Evolutionary conservation across 2,888 invertebrate species (phyloP).

Genomic region (Brachypalpus laphriformis): DNA sequence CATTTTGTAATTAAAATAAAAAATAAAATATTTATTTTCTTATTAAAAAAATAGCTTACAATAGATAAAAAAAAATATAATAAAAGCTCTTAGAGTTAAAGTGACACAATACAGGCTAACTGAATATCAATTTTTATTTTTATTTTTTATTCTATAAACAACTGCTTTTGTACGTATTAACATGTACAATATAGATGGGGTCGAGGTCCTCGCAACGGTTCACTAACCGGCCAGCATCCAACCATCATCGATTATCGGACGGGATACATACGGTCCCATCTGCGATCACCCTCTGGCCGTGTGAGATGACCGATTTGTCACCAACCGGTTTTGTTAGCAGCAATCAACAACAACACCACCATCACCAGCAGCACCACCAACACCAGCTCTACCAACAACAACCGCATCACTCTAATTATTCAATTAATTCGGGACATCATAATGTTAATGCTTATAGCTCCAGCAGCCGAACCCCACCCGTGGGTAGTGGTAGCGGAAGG

Average conservation of each 20-base stretch:
- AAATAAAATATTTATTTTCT: conserved; percentile 12
- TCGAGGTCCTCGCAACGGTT: conserved; percentile 86
- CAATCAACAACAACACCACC: conserved; percentile 77
- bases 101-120: background rate
- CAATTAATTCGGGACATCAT: conserved; percentile 76
- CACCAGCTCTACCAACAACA: conserved; percentile 74
- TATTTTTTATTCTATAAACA: conserved; percentile 43
- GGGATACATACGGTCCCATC: conserved; percentile 93
- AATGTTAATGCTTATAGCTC: conserved; percentile 67
- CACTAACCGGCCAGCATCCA: conserved; percentile 83
- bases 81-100: conserved; percentile 1
- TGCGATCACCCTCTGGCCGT: conserved; percentile 95
- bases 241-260: conserved; percentile 83
- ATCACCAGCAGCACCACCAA: conserved; percentile 75
- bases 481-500: conserved; percentile 78
- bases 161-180: background rate
- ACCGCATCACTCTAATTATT: conserved; percentile 74
- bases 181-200: conserved; percentile 88
- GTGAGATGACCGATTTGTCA: conserved; percentile 91
- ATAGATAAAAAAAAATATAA: conserved; percentile 32
- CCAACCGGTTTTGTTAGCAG: conserved; percentile 81
- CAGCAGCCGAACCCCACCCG: conserved; percentile 76
- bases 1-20: conserved; percentile 44
- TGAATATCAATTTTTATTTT: conserved; percentile 36
- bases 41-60: conserved; percentile 38